Base-by-base conservation (phyloP, 1,140 invertebrate species). In the Penaeus indicus region DNA sequence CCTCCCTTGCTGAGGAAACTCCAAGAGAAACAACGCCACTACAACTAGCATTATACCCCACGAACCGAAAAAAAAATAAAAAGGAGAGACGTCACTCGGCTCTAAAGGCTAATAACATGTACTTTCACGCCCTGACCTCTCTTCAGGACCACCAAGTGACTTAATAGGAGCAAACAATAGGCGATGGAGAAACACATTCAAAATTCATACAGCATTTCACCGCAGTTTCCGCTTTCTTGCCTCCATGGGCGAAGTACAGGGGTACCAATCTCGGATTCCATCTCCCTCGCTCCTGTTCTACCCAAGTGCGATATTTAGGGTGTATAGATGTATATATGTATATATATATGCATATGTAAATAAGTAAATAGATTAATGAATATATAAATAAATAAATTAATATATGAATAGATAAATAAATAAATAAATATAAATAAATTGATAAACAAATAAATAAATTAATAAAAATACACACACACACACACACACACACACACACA, bases 161-260 rank as follows among this genome's bases (percentile, higher is more conserved):
- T 61, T 88, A 88, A 88, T 88, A 82, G 86, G 79, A 60, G 54
- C 47, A 32, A 84, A 83, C 80, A 88, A 88, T 61, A 72, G 61
- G 10, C 69, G 11, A 18, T 32, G 22, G 69, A 38, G 72, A 61
- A 27, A 61, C 75, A 78, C 86, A 88, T 83, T 88, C 86, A 88
- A 77, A 88, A 77, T 77, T 47, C 86, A 64, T 79, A 75, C 81
- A 88, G 27, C 61, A 88, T 88, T 84, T 47, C 60, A 64, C 86
- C 81, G 61, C 81, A 84, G 84, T 84, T 84, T 88, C 86, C 86
- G 86, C 38, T 60, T 63, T 62, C 60, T 61, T 38, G 38, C 84
- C 54, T n/a, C 3, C 42, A 4, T 42, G 54, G 54, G 25, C n/a
- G n/a, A n/a, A n/a, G 19, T 10, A 11, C 22, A 2, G 27, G 21